Evolutionary conservation across 2,113 vertebrate genomes (phyloP).

Genomic region (Tor tambroides): DNA sequence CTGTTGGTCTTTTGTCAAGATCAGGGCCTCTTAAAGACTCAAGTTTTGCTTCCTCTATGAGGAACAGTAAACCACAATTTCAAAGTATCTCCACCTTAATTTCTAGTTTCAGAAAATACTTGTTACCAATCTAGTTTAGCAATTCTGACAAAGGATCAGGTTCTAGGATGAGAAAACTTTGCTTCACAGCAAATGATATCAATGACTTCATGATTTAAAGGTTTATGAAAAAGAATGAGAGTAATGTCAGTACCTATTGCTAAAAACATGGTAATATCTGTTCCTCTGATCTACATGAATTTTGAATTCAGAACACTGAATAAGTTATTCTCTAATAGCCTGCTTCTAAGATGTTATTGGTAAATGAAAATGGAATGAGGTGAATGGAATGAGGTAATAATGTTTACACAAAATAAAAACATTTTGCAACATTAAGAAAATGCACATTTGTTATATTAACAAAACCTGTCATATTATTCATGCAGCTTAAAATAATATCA

Average conservation of each 20-base stretch:
- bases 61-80: background rate
- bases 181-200: background rate
- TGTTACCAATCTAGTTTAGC: background rate
- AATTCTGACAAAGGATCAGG: background rate
- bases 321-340: background rate
- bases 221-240: background rate
- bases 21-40: background rate
- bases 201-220: background rate
- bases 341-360: background rate
- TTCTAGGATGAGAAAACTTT: background rate
- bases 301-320: background rate
- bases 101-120: background rate
- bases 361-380: background rate
- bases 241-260: background rate
- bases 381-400: background rate
- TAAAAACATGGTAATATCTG: background rate
- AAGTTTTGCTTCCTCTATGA: constrained; percentile 30
- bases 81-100: background rate
- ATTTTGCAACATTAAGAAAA: background rate
- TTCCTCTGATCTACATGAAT: background rate
- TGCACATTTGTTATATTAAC: background rate
- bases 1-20: constrained; percentile 54
- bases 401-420: background rate
- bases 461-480: background rate
- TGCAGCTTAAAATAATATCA: background rate